phyloP scores from a whole-genome alignment of 1,140 invertebrate species.

The Ceratoteleas bidentatus region DNA sequence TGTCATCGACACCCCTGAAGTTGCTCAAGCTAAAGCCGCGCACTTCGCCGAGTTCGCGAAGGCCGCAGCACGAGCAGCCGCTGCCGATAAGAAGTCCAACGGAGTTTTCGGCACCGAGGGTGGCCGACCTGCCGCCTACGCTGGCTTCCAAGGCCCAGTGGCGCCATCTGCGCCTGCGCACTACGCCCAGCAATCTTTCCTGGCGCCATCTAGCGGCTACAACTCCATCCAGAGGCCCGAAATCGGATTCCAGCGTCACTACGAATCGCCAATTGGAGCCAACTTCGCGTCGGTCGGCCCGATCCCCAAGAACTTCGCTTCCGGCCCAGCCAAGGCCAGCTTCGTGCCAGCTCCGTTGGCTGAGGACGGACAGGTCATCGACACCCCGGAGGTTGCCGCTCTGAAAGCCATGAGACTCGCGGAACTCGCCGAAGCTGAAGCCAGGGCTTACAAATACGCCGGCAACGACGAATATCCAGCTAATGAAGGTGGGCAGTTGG shows the following conservation, averaged over 20 bases:
- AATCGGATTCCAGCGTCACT: constrained; percentile 63
- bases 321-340: constrained; percentile 58
- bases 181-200: constrained; percentile 23
- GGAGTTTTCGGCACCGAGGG: constrained; percentile 33
- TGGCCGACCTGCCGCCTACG: constrained; percentile 15
- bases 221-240: constrained; percentile 51
- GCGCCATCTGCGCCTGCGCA: constrained; percentile 49
- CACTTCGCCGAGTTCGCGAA: constrained; percentile 81
- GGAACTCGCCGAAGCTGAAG: constrained; percentile 79
- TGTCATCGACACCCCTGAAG: constrained; percentile 82
- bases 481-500: constrained; percentile 67
- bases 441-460: constrained; percentile 81
- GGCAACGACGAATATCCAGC: constrained; percentile 70
- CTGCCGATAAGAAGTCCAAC: constrained; percentile 66
- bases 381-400: constrained; percentile 84
- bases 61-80: constrained; percentile 73
- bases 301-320: constrained; percentile 67
- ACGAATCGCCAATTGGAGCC: constrained; percentile 47
- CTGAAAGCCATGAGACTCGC: constrained; percentile 78
- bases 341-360: constrained; percentile 83
- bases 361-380: constrained; percentile 82
- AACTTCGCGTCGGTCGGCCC: constrained; percentile 59
- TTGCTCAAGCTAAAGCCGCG: constrained; percentile 79
- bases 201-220: constrained; percentile 45
- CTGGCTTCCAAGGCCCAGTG: constrained; percentile 30